Base-by-base conservation (phyloP, 2,888 invertebrate species). In the Reticulitermes lucifugus region DNA sequence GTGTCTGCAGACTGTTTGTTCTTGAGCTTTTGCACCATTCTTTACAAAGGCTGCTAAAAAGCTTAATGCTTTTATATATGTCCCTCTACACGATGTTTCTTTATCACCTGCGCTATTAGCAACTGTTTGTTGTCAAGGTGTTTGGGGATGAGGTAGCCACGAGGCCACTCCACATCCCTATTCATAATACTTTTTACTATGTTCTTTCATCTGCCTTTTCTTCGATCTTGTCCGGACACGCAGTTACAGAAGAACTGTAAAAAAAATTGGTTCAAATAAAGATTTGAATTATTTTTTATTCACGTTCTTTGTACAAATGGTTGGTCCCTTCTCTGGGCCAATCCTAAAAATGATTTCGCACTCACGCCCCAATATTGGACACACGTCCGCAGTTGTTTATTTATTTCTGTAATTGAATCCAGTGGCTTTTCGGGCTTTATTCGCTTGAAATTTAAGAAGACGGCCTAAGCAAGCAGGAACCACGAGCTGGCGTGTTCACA, bases 31-130 rank as follows among this genome's bases (percentile, higher is more conserved):
- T 73, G 71, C 25, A 6, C 25, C 10, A 9, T 18, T 73, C 25
- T 29, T 73, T 29, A 73, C 29, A 73, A 46, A 9, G 46, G 29
- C 25, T 73, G 25, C 71, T 29, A 73, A 73, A 73, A 29, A 73
- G 71, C 71, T 73, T 73, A 73, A 18, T 7, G 46, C 29, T 29
- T 29, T 73, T 65, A 65, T 65, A 25, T 65, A 4, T 65, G 0
- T 73, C 29, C 25, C 71, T 73, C 18, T 73, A 73, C 18, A 10
- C 21, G 65, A 21, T 21, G 9, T 21, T 65, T 65, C 71, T 73
- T 73, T 73, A 73, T 73, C 71, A 73, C 71, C 71, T 73, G 71
- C 71, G 29, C 6, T 29, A 73, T 73, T 73, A 73, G 29, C 71
- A 29, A 73, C 71, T 73, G 25, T 12, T 46, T 46, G 46, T 29